phyloP scores from a whole-genome alignment of 2,888 invertebrate genomes.

The Brachynemurus nebulosus region DNA sequence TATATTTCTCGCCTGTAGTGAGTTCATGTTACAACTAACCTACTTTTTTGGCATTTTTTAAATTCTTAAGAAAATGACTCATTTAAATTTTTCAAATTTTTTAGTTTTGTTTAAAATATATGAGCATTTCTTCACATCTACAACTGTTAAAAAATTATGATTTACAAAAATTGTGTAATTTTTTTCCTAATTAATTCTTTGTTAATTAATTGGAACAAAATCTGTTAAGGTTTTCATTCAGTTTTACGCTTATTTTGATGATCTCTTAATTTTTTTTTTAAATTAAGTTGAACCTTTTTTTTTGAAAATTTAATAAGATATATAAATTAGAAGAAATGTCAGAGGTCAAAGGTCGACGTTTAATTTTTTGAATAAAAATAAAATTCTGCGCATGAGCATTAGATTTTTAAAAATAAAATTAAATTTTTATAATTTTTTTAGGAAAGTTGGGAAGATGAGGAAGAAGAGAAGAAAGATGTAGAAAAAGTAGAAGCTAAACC shows the following conservation, averaged over 20 bases:
- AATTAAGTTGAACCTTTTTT: too few relatives aligned
- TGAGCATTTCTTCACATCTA: too few relatives aligned
- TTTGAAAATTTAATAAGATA: too few relatives aligned
- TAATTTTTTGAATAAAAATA: too few relatives aligned
- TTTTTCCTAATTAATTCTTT: constrained; percentile 11
- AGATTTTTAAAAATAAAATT: background rate
- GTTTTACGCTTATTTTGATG: too few relatives aligned
- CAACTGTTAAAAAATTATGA: constrained; percentile 4
- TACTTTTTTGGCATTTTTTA: background rate
- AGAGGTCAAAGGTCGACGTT: too few relatives aligned
- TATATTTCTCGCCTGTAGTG: background rate
- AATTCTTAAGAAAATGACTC: background rate
- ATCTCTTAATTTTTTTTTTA: too few relatives aligned
- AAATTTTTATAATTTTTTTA: constrained; percentile 27
- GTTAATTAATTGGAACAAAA: background rate
- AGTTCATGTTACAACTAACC: background rate
- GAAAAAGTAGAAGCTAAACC: constrained; percentile 43
- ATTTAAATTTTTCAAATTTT: too few relatives aligned
- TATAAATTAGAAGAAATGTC: too few relatives aligned
- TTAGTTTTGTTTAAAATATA: too few relatives aligned
- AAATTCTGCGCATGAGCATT: background rate
- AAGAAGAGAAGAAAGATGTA: constrained; percentile 63
- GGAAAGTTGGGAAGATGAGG: constrained; percentile 93
- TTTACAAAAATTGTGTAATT: constrained; percentile 6
- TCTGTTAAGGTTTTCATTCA: too few relatives aligned